Percentiles rank a stretch among this genome's conserved stretches.
These are phyloP conservation scores for Scaeva pyrastri DNA, from an alignment of 2,888 invertebrate genomes.

Conservation along the genomic window DNA sequence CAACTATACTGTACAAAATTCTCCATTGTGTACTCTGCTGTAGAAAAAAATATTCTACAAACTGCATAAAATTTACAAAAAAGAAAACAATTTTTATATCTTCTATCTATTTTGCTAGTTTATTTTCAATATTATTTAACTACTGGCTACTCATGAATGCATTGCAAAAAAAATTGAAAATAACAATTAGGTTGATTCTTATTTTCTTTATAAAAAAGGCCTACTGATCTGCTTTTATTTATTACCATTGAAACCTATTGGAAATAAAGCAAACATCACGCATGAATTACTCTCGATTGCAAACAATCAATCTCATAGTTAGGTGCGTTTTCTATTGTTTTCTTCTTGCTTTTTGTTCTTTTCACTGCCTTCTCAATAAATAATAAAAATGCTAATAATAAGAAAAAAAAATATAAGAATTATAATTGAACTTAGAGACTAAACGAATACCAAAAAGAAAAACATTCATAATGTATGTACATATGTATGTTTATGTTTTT, in stretches of 20 bases:
- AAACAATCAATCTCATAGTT: conserved; percentile 47
- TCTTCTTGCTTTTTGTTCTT: not conserved
- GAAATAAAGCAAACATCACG: conserved; percentile 53
- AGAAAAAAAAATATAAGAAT: not conserved
- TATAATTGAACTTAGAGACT: conserved; percentile 27
- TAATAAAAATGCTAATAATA: conserved; percentile 10
- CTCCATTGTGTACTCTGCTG: too few relatives aligned
- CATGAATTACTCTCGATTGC: conserved; percentile 63
- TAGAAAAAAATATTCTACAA: too few relatives aligned
- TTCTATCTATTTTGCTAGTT: too few relatives aligned
- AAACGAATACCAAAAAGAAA: not conserved
- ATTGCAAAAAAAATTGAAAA: conserved; percentile 18
- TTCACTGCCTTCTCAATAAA: conserved; percentile 34
- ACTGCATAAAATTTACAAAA: too few relatives aligned
- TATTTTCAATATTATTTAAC: not conserved
- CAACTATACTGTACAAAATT: too few relatives aligned
- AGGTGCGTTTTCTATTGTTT: conserved; percentile 35
- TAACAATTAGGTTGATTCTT: conserved; percentile 59
- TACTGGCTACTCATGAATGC: too few relatives aligned
- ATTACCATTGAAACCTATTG: conserved; percentile 16
- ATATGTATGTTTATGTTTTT: not conserved
- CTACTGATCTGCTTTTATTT: conserved; percentile 71
- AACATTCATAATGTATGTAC: too few relatives aligned
- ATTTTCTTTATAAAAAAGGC: conserved; percentile 51
- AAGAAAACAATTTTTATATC: too few relatives aligned